Evolutionary conservation across 2,113 vertebrate species (phyloP).

Genomic region (Istiophorus platypterus): DNA sequence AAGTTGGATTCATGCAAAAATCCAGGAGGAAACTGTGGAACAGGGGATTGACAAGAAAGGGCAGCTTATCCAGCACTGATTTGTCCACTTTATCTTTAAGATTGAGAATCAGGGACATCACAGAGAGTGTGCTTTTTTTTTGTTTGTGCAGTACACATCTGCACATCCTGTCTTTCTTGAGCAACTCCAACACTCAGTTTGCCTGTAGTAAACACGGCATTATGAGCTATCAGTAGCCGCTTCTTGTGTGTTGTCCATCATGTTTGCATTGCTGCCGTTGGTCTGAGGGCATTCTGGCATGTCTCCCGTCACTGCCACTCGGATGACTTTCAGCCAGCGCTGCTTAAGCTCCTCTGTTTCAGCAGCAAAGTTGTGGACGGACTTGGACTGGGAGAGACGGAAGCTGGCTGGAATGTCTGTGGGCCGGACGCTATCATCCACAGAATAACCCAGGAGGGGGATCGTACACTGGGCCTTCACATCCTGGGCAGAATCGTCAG

Average conservation of each 20-base stretch:
- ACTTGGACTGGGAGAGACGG: slow-evolving; percentile 96
- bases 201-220: background rate
- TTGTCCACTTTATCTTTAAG: slow-evolving; percentile 18
- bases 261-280: slow-evolving; percentile 34
- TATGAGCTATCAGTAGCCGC: slow-evolving; percentile 71
- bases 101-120: slow-evolving; percentile 30
- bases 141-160: slow-evolving; percentile 18
- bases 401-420: slow-evolving; percentile 91
- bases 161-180: slow-evolving; percentile 1
- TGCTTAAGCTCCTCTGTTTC: slow-evolving; percentile 95
- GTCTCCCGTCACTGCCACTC: slow-evolving; percentile 92
- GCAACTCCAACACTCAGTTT: background rate
- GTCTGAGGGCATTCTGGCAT: slow-evolving; percentile 74
- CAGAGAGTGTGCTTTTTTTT: background rate
- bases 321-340: slow-evolving; percentile 94
- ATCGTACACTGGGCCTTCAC: slow-evolving; percentile 96
- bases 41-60: slow-evolving; percentile 24
- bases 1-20: slow-evolving; percentile 13
- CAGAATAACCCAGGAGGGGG: slow-evolving; percentile 93
- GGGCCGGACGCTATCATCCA: slow-evolving; percentile 88
- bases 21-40: slow-evolving; percentile 33
- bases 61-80: slow-evolving; percentile 72
- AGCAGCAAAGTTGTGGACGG: slow-evolving; percentile 92
- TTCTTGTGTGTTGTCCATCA: slow-evolving; percentile 70
- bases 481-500: slow-evolving; percentile 82